Evolutionary conservation across 2,113 vertebrate genomes (phyloP).

Genomic region (Phasianus colchicus): DNA sequence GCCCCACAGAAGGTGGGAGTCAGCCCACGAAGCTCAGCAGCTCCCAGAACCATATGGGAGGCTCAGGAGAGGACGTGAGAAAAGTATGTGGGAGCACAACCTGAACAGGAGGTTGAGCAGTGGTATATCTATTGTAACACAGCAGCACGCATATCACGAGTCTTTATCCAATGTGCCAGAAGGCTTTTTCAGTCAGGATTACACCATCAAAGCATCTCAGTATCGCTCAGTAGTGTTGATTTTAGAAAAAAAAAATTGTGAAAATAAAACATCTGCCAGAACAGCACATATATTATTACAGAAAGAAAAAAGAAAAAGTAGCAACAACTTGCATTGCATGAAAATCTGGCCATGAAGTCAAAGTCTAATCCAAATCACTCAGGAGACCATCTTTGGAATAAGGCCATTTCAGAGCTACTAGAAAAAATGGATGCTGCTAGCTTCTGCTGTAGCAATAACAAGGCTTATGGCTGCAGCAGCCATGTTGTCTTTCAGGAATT

Average conservation of each 20-base stretch:
- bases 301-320: constrained; percentile 28
- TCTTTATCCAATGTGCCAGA: constrained; percentile 45
- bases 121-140: constrained; percentile 35
- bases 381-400: constrained; percentile 60
- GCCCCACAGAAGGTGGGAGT: constrained; percentile 36
- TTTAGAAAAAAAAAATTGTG: constrained; percentile 50
- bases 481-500: not conserved
- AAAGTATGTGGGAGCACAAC: not conserved
- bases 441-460: constrained; percentile 18
- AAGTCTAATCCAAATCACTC: constrained; percentile 52
- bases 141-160: constrained; percentile 38
- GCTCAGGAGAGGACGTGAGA: not conserved
- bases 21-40: constrained; percentile 20
- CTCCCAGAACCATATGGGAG: constrained; percentile 40
- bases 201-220: constrained; percentile 43
- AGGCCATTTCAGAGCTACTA: constrained; percentile 40
- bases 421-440: constrained; percentile 27
- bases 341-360: constrained; percentile 60
- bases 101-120: constrained; percentile 51
- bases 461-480: constrained; percentile 25
- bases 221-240: constrained; percentile 63
- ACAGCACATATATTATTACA: constrained; percentile 54
- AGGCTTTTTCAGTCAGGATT: constrained; percentile 46
- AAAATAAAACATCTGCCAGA: constrained; percentile 73
- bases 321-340: constrained; percentile 42